Base-by-base conservation (phyloP, 2,888 invertebrate species). In the Drosophila fungiperda region DNA sequence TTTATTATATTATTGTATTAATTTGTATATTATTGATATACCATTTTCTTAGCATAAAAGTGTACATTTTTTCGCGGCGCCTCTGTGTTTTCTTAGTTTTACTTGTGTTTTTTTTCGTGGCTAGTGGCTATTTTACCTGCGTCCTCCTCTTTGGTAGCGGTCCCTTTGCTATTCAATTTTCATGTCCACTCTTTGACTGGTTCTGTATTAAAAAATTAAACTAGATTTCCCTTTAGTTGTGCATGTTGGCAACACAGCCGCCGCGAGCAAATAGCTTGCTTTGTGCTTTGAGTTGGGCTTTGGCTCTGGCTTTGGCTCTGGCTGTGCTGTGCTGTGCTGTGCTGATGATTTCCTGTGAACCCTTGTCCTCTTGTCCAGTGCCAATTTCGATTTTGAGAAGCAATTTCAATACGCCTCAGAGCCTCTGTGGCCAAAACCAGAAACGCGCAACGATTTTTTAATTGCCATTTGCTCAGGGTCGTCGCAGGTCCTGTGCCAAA, bases 191-290 rank as follows among this genome's bases (percentile, higher is more conserved):
- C 86, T 87, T 77, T 85, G 83, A 79, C 78, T 72, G 62, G 45
- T 73, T 71, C 88, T 77, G 81, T 81, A 87, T 84, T 81, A 87
- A 87, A 89, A 87, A 88, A 89, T 87, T 89, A 87, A 87, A 87
- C 89, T 89, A 81, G 87, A 87, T 89, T 87, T 89, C 87, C 89
- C 85, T 82, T 85, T 87, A 87, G 87, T 84, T 84, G 81, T 83
- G 79, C 77, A 74, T 85, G 81, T 70, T 84, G 74, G 60, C 73
- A 50, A 68, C 75, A 79, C 64, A 78, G 82, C 68, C 78, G 82
- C 84, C 80, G 74, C 78, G 68, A 75, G 82, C 80, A 71, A 78
- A 74, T 74, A 73, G 76, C 73, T 83, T 86, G 80, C 78, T 80
- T 80, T 86, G 79, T 80, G 76, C 83, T 85, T 80, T 71, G 75